Evolutionary conservation across 2,888 invertebrate genomes (phyloP).

Genomic region (Philaethria dido): DNA sequence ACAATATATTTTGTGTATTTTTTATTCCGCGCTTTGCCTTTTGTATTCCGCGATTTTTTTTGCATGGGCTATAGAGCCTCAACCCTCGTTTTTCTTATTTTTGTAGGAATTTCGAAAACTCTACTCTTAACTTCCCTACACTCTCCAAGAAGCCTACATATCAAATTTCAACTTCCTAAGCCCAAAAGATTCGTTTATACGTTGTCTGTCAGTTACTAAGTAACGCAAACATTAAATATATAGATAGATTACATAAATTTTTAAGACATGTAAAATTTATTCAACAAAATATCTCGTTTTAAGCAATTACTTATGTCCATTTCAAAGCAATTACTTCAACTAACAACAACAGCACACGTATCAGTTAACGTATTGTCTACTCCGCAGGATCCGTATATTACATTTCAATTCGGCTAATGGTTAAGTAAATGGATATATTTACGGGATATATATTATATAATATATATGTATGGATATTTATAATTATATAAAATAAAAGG

Average conservation of each 20-base stretch:
- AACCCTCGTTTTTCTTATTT: too few species aligned
- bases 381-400: conserved; percentile 10
- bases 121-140: too few species aligned
- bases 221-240: too few species aligned
- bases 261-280: background rate
- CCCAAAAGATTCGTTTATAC: too few species aligned
- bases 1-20: background rate
- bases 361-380: conserved; percentile 23
- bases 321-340: conserved; percentile 20
- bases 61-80: too few species aligned
- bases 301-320: conserved; percentile 11
- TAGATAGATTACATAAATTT: too few species aligned
- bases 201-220: too few species aligned
- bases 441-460: background rate
- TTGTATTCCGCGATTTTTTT: too few species aligned
- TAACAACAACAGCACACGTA: conserved; percentile 15
- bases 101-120: too few species aligned
- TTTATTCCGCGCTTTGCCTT: too few species aligned
- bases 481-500: background rate
- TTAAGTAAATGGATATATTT: background rate
- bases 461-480: background rate
- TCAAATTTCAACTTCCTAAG: too few species aligned
- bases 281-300: background rate
- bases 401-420: conserved; percentile 24
- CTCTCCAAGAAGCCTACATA: too few species aligned